Evolutionary conservation across 2,797 vertebrate species (phyloP).

Genomic region (Sebastiscus albofasciatus): DNA sequence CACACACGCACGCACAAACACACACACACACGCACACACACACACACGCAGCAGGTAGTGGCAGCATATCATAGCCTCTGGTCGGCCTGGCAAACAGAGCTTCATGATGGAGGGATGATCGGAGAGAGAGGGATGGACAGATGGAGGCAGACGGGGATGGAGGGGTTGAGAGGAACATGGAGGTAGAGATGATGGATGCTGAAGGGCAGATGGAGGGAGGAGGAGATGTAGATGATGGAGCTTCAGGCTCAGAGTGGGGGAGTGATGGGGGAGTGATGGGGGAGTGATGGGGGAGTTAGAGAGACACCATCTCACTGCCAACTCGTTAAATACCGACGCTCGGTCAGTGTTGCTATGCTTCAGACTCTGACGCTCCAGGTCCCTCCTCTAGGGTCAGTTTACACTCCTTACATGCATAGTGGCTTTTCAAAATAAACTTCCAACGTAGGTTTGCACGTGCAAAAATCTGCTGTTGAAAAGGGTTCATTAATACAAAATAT

Average conservation of each 20-base stretch:
- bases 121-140: conserved; percentile 31
- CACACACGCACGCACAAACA: neutral
- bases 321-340: no score
- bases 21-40: conserved; percentile 15
- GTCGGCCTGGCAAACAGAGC: conserved; percentile 49
- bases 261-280: no score
- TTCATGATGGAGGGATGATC: conserved; percentile 42
- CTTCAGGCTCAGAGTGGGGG: no score
- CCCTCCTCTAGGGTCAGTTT: no score
- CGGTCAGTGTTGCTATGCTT: no score
- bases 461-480: no score
- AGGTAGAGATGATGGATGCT: neutral
- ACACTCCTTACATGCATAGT: no score
- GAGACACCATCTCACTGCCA: neutral
- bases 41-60: conserved; percentile 60
- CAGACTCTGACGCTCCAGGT: no score
- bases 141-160: conserved; percentile 35
- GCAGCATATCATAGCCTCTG: conserved; percentile 64
- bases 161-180: neutral
- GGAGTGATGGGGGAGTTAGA: neutral
- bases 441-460: no score
- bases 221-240: neutral
- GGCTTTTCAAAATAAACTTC: no score
- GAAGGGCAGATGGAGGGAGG: neutral
- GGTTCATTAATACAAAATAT: no score